phyloP scores from a whole-genome alignment of 2,113 vertebrate genomes.

The Actinemys pallida region DNA sequence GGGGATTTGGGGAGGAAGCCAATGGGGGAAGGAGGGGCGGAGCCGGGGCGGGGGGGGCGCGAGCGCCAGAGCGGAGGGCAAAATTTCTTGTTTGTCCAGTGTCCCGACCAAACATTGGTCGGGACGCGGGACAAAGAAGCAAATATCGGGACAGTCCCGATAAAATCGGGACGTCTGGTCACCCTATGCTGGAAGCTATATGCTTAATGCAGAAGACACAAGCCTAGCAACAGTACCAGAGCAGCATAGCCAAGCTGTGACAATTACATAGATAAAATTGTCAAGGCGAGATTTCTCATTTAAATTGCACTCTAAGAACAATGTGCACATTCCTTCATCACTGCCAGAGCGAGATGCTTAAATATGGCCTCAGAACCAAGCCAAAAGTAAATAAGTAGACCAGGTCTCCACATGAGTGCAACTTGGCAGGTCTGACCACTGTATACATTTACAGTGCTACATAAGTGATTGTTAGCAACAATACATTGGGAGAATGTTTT shows the following conservation, averaged over 20 bases:
- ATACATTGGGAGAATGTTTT: not conserved
- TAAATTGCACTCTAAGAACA: not conserved
- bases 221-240: not conserved
- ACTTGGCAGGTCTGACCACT: not conserved
- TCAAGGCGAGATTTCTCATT: not conserved
- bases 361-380: not conserved
- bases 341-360: not conserved
- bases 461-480: not conserved
- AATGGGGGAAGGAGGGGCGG: too few relatives aligned
- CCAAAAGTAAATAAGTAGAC: not conserved
- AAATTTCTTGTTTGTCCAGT: too few relatives aligned
- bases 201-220: not conserved
- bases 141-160: too few relatives aligned
- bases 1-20: too few relatives aligned
- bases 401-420: not conserved
- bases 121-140: too few relatives aligned
- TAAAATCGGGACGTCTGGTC: too few relatives aligned
- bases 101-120: too few relatives aligned
- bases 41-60: too few relatives aligned
- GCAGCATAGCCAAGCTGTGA: not conserved
- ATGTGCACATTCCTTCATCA: accelerated
- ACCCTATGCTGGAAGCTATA: not conserved
- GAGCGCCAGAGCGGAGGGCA: too few relatives aligned
- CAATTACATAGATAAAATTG: not conserved
- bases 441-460: not conserved